Percentiles rank a stretch among this genome's conserved stretches.
phyloP scores from a whole-genome alignment of 2,888 invertebrate species.

The Chrysolina haemoptera region DNA sequence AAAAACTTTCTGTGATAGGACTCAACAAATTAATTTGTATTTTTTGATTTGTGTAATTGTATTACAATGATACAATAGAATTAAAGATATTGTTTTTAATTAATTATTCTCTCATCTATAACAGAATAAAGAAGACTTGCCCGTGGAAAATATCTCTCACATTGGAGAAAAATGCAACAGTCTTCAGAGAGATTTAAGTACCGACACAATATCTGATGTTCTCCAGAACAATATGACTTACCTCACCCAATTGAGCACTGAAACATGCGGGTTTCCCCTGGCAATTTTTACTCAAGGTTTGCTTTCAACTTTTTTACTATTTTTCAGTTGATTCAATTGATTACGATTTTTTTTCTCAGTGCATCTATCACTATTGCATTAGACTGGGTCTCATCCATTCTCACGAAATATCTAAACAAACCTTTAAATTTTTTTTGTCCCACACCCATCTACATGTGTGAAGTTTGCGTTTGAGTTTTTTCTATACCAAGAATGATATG shows the following conservation, averaged over 20 bases:
- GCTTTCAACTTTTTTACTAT: neutral
- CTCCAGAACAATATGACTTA: constrained; percentile 76
- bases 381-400: too few relatives aligned
- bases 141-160: constrained; percentile 32
- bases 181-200: constrained; percentile 81
- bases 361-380: too few relatives aligned
- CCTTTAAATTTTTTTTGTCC: too few relatives aligned
- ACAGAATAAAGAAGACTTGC: constrained; percentile 39
- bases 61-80: too few relatives aligned
- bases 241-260: constrained; percentile 77
- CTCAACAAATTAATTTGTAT: too few relatives aligned
- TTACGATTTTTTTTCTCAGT: too few relatives aligned
- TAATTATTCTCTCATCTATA: neutral
- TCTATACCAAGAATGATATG: too few relatives aligned
- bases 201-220: constrained; percentile 75
- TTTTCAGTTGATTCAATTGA: neutral
- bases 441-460: too few relatives aligned
- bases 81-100: neutral
- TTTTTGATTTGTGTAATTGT: too few relatives aligned
- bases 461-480: too few relatives aligned
- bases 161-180: constrained; percentile 67
- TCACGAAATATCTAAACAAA: too few relatives aligned
- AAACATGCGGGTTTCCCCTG: constrained; percentile 90
- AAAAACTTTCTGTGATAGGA: too few relatives aligned
- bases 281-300: constrained; percentile 48